Evolutionary conservation across 2,888 invertebrate genomes (phyloP), one percentile per base, ranked within the genome.

Genomic region (Chaitophorus viminalis): DNA sequence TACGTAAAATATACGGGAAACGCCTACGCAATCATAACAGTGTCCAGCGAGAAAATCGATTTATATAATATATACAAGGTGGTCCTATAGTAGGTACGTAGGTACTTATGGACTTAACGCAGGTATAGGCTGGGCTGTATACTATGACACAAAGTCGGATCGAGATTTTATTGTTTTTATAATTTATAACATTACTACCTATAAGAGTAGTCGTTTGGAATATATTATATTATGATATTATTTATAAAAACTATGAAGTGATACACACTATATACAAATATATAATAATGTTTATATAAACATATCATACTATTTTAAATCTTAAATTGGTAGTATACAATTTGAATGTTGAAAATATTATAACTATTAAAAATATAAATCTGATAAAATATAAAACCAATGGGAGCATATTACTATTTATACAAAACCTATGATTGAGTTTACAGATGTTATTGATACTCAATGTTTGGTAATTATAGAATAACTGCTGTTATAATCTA

Each of bases 1-100:
- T 46, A 74, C 79, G 81, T 87, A 79, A 75, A 81, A 81, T 81
- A 87, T 81, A 87, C 54, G 36, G 65, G 87, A 81, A 87, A 87
- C 87, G 87, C 87, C 87, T 65, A 87, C 87, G 60, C 87, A 87
- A 87, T 87, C 74, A 74, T 72, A 68, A 79, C 29, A 60, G 39
- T 31, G 46, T 76, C 31, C 75, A 60, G 18, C 46, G 39, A 81
- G 72, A 39, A 87, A 87, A 87, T 81, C 87, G 81, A 87, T 81
- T 87, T 87, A 29, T 70, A 75, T n/a, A n/a, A n/a, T n/a, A 68
- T 60, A 33, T 39, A 81, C 87, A 74, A 65, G 81, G 87, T 87
- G 87, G 87, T 81, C 81, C 36, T 9, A 21, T 29, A 46, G 46
- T 36, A 36, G 36, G 36, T 36, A 36, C 36, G 6, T 36, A 36